Evolutionary conservation across 2,888 invertebrate species (phyloP).

Genomic region (Agrochola macilenta): DNA sequence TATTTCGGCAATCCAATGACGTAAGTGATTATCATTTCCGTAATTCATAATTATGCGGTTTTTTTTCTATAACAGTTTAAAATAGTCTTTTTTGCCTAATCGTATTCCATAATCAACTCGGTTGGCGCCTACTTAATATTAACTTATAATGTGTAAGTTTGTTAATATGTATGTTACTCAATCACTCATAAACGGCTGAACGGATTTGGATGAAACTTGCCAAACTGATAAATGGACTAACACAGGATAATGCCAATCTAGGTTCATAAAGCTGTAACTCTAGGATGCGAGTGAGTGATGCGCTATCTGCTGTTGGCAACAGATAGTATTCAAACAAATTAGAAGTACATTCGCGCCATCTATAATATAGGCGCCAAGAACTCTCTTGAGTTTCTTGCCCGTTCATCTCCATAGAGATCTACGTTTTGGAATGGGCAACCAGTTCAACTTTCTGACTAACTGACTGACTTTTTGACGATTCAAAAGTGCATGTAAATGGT

Average conservation of each 20-base stretch:
- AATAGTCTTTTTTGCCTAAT: slow-evolving; percentile 5
- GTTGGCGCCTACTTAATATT: neutral
- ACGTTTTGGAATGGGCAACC: no score
- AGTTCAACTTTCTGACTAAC: no score
- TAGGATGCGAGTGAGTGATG: neutral
- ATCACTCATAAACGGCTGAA: neutral
- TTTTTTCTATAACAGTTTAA: neutral
- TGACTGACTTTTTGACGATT: no score
- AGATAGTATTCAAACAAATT: neutral
- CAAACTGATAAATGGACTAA: no score
- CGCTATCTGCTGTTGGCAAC: no score
- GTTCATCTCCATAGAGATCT: no score
- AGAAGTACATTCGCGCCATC: no score
- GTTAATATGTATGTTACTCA: neutral
- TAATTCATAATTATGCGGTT: neutral
- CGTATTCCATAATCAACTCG: neutral
- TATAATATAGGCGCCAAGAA: slow-evolving; percentile 13
- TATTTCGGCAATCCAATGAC: slow-evolving; percentile 14
- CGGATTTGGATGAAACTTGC: neutral
- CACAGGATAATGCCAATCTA: neutral
- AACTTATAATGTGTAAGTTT: neutral
- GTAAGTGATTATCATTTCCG: neutral
- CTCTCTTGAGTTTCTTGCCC: neutral
- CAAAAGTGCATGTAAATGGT: no score
- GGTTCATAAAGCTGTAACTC: no score